Percentiles rank a stretch among this genome's conserved stretches.
Evolutionary conservation across 1,140 invertebrate genomes (phyloP).

Genomic region (Zaprionus ornatus): DNA sequence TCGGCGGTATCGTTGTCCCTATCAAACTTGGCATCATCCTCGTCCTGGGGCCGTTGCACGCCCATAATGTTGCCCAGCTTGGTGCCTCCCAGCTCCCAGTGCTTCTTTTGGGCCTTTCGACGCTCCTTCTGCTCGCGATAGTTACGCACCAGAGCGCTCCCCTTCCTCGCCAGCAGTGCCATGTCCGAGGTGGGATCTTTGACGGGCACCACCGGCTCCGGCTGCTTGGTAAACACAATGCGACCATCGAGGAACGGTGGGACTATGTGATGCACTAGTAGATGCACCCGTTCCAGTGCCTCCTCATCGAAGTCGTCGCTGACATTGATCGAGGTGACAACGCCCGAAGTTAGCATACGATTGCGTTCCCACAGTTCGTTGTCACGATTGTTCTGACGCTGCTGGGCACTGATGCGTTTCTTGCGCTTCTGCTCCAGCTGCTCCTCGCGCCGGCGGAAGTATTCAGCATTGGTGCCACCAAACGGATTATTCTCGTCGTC

Average conservation of each 20-base stretch:
- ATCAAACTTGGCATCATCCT: slow-evolving; percentile 87
- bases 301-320: slow-evolving; percentile 98
- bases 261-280: slow-evolving; percentile 99
- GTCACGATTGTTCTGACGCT: slow-evolving; percentile 97
- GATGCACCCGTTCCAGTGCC: slow-evolving; percentile 95
- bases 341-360: slow-evolving; percentile 98
- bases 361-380: slow-evolving; percentile 99
- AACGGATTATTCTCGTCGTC: slow-evolving; percentile 98
- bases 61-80: slow-evolving; percentile 99
- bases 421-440: slow-evolving; percentile 95
- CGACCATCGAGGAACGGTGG: slow-evolving; percentile 99
- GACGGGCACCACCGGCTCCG: slow-evolving; percentile 95
- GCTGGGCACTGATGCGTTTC: slow-evolving; percentile 96
- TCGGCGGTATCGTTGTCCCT: slow-evolving; percentile 87
- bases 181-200: slow-evolving; percentile 99
- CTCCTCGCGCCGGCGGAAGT: slow-evolving; percentile 94
- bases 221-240: slow-evolving; percentile 99
- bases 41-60: slow-evolving; percentile 92
- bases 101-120: slow-evolving; percentile 98
- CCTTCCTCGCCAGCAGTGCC: slow-evolving; percentile 98
- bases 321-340: slow-evolving; percentile 94
- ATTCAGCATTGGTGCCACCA: slow-evolving; percentile 94
- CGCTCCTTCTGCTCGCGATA: slow-evolving; percentile 98
- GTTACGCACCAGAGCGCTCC: slow-evolving; percentile 93
- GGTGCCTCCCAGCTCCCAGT: slow-evolving; percentile 99